A percentile compares a stretch with the other conserved stretches of the same genome.
These are phyloP conservation scores for Cryptosula pallasiana DNA, from an alignment of 2,888 invertebrate species.

Conservation along the genomic window DNA sequence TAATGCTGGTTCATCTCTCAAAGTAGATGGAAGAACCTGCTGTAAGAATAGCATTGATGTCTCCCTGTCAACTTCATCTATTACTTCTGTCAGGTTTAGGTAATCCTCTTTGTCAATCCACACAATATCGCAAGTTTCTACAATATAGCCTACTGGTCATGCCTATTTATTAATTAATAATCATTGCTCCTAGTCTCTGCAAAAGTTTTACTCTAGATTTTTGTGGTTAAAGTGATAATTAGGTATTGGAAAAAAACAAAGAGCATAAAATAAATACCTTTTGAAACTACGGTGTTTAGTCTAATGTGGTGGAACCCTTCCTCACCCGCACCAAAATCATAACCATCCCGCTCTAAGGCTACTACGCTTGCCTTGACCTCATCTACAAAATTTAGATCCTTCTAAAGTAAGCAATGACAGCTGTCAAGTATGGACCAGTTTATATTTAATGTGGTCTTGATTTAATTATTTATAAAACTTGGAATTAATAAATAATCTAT, in stretches of 20 bases:
- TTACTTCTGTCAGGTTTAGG: neutral
- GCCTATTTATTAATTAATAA: too few species aligned
- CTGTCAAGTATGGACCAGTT: too few species aligned
- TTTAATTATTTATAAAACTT: too few species aligned
- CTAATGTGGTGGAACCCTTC: neutral
- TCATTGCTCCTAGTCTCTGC: too few species aligned
- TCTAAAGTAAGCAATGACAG: too few species aligned
- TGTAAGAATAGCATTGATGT: neutral
- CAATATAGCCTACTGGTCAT: neutral
- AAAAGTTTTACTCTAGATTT: too few species aligned
- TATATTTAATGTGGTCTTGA: too few species aligned
- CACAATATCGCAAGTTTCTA: conserved; percentile 12
- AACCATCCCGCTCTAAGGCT: neutral
- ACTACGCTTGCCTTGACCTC: conserved; percentile 3
- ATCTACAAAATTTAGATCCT: too few species aligned
- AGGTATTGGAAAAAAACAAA: too few species aligned
- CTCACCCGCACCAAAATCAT: conserved; percentile 14
- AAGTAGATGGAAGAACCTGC: neutral
- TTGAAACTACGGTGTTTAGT: neutral
- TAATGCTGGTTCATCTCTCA: neutral
- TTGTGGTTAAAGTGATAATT: too few species aligned
- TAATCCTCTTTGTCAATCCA: conserved; percentile 20
- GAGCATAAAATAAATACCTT: too few species aligned
- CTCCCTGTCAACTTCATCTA: neutral
- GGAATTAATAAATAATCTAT: too few species aligned